A percentile compares a stretch with the other conserved stretches of the same genome.
Evolutionary conservation across 2,888 invertebrate genomes (phyloP).

Genomic region (Dasypogon diadema): DNA sequence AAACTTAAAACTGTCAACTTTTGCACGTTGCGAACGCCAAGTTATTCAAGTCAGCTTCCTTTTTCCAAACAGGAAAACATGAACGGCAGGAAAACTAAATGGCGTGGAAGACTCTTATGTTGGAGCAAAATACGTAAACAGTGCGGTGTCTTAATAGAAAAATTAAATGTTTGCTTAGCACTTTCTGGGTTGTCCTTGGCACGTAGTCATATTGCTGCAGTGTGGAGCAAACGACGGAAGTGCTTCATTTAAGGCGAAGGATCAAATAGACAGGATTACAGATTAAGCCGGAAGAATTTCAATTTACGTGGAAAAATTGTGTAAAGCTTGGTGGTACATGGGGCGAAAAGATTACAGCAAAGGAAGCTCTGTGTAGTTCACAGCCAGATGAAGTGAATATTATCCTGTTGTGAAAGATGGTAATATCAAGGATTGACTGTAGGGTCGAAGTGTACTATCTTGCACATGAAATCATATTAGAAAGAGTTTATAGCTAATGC

Average conservation of each 20-base stretch:
- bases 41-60: constrained; percentile 22
- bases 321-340: not conserved
- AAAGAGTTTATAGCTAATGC: too few species aligned
- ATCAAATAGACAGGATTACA: not conserved
- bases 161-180: constrained; percentile 24
- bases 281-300: not conserved
- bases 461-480: too few species aligned
- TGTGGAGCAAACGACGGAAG: not conserved
- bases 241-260: not conserved
- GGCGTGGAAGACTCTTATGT: constrained; percentile 13
- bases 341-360: not conserved
- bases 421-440: too few species aligned
- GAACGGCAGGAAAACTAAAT: constrained; percentile 15
- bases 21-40: constrained; percentile 2
- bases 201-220: not conserved
- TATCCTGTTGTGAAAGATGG: too few species aligned
- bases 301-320: not conserved
- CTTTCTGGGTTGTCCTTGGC: not conserved
- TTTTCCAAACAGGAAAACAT: not conserved
- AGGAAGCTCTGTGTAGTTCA: too few species aligned
- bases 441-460: too few species aligned
- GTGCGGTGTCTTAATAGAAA: constrained; percentile 29
- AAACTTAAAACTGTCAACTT: constrained; percentile 38
- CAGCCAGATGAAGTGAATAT: too few species aligned
- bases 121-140: constrained; percentile 13